Percentiles rank a stretch among this genome's conserved stretches.
Evolutionary conservation across 2,113 vertebrate species (phyloP).

Genomic region (Amphiprion percula): DNA sequence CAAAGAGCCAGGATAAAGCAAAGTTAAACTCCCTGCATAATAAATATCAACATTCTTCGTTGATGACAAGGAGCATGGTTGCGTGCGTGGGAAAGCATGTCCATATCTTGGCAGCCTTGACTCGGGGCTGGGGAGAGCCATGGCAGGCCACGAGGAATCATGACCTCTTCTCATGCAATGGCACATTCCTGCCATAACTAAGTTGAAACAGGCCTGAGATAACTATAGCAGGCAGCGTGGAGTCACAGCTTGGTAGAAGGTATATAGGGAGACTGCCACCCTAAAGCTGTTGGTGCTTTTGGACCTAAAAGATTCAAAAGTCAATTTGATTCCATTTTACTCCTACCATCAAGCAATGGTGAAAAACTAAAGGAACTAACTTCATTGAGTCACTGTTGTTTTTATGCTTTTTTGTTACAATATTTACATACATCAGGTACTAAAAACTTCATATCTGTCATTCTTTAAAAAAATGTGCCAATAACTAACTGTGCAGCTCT

Average conservation of each 20-base stretch:
- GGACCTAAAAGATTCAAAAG: conserved; percentile 15
- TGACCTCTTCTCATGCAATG: conserved; percentile 78
- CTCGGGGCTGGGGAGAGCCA: conserved; percentile 36
- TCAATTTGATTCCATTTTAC: conserved; percentile 27
- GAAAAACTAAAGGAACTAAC: no score
- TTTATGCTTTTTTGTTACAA: no score
- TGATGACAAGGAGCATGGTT: conserved; percentile 18
- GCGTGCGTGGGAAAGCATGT: conserved; percentile 59
- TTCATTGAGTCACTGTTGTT: no score
- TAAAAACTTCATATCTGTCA: neutral
- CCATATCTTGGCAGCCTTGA: conserved; percentile 53
- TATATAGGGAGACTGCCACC: conserved; percentile 44
- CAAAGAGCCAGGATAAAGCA: conserved; percentile 10
- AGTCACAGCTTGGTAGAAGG: conserved; percentile 45
- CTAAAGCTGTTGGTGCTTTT: conserved; percentile 11
- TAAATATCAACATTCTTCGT: conserved; percentile 37
- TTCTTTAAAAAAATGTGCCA: neutral
- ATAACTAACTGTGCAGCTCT: neutral
- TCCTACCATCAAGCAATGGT: neutral
- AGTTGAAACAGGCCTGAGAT: conserved; percentile 69
- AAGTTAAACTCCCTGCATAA: conserved; percentile 24
- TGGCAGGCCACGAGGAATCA: conserved; percentile 46
- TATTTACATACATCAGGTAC: no score
- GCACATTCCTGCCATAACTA: conserved; percentile 78
- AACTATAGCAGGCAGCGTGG: conserved; percentile 62